These are phyloP conservation scores for Sycophaga agraensis DNA, from an alignment of 1,140 invertebrate genomes.

Conservation along the genomic window DNA sequence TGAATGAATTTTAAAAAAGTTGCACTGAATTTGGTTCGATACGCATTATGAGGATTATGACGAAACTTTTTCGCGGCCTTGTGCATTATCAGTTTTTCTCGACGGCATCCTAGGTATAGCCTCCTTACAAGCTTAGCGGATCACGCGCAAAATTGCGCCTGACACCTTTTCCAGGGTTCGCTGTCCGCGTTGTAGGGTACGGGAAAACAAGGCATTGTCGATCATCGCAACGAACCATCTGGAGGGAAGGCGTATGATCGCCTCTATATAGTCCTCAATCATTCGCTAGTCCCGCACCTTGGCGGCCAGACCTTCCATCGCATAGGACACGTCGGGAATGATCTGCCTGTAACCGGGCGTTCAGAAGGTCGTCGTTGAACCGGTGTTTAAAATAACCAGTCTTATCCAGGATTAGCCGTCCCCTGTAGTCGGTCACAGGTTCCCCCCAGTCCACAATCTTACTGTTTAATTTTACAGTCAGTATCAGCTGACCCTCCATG, in stretches of 20 bases:
- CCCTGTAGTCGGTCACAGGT: conserved; percentile 13
- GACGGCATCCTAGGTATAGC: too few relatives aligned
- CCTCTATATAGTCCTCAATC: conserved; percentile 32
- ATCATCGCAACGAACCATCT: background rate
- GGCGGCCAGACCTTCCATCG: background rate
- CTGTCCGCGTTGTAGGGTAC: background rate
- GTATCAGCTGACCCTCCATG: too few relatives aligned
- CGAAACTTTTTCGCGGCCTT: too few relatives aligned
- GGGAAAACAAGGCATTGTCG: background rate
- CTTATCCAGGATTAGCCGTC: conserved; percentile 22
- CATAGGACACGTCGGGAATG: conserved; percentile 18
- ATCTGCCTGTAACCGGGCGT: conserved; percentile 14
- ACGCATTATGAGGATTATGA: too few relatives aligned
- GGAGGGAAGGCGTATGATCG: background rate
- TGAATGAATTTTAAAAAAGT: too few relatives aligned
- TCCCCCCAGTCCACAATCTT: conserved; percentile 32
- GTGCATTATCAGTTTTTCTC: too few relatives aligned
- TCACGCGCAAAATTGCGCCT: background rate
- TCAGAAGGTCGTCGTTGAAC: conserved; percentile 30
- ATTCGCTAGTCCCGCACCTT: conserved; percentile 5
- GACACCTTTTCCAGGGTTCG: background rate
- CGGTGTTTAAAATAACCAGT: conserved; percentile 26
- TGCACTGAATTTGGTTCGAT: too few relatives aligned
- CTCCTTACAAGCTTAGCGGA: background rate
- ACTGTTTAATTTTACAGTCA: too few relatives aligned